Evolutionary conservation across 1,140 invertebrate species (phyloP), one percentile per base, ranked within the genome.

Genomic region (Cotesia vestalis): DNA sequence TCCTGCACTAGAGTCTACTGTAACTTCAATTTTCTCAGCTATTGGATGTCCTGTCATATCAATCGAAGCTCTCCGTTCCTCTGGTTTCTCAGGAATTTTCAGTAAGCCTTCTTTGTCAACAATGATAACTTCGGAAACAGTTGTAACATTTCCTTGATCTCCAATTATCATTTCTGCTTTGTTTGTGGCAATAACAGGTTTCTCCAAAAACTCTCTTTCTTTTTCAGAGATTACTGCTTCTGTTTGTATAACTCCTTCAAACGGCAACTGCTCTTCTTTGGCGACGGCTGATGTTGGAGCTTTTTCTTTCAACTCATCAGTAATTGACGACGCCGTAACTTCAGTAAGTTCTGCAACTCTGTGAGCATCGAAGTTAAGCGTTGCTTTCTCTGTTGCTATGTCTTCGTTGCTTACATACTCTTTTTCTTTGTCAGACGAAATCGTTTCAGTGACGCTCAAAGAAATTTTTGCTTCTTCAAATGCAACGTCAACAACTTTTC

Each of bases 101-200:
- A 89, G 79, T 51, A 77, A 71, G 35, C 76, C 78, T 81, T 91
- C 90, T 78, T 87, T 89, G 72, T 90, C 87, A 69, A 87, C 84
- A 12, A 79, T 60, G 27, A 83, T 79, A 34, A 88, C 79, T 78
- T 90, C 84, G 3, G 82, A 87, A 46, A 88, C 78, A 20, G 78
- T 80, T 4, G 83, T 85, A 4, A 89, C 77, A 35, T 85, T 84
- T 40, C 84, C 78, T 40, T 81, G 79, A 77, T 88, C 86, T 53
- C 80, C 81, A 57, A 90, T 78, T 9, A 72, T 74, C 27, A 88
- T 62, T 36, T 81, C 80, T 11, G 88, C 89, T 53, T 57, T 84
- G 66, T 85, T 86, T 3, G 40, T 73, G 75, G 79, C 79, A 5
- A 83, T 67, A 14, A 73, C 55, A 4, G 78, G 72, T 72, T 82